These are phyloP conservation scores for Dryoscopus gambensis DNA, from an alignment of 2,113 vertebrate genomes.

Conservation along the genomic window DNA sequence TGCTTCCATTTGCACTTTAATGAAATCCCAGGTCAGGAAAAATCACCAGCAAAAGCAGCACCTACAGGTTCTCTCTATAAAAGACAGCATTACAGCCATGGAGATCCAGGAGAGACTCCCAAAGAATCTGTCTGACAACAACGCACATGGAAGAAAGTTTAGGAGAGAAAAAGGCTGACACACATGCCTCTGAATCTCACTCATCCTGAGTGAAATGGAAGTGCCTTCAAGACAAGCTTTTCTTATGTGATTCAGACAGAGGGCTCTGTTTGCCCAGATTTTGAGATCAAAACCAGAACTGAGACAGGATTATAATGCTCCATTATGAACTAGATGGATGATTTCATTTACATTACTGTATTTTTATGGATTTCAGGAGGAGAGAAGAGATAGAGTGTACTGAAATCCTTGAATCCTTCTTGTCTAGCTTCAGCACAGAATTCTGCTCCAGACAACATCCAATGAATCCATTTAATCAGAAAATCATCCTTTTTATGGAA, in stretches of 20 bases:
- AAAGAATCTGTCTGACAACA: neutral
- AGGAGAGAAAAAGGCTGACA: neutral
- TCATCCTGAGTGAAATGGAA: neutral
- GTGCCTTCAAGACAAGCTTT: neutral
- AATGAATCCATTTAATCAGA: neutral
- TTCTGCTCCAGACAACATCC: neutral
- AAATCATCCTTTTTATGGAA: neutral
- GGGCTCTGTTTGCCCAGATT: slow-evolving; percentile 26
- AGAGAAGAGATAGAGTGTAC: neutral
- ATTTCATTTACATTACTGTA: neutral
- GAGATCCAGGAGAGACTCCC: neutral
- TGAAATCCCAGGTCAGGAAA: neutral
- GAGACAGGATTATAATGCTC: neutral
- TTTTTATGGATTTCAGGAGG: neutral
- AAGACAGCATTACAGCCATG: neutral
- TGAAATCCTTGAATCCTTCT: neutral
- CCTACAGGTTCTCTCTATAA: neutral
- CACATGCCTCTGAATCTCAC: neutral
- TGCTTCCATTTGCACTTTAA: neutral
- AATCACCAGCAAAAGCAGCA: neutral
- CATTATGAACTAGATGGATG: neutral
- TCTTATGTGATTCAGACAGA: neutral
- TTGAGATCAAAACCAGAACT: neutral
- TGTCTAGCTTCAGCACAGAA: neutral
- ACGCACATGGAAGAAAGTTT: neutral